Percentiles rank a stretch among this genome's conserved stretches.
These are phyloP conservation scores for Drosophila engyochracea DNA, from an alignment of 2,888 invertebrate species.

Conservation along the genomic window DNA sequence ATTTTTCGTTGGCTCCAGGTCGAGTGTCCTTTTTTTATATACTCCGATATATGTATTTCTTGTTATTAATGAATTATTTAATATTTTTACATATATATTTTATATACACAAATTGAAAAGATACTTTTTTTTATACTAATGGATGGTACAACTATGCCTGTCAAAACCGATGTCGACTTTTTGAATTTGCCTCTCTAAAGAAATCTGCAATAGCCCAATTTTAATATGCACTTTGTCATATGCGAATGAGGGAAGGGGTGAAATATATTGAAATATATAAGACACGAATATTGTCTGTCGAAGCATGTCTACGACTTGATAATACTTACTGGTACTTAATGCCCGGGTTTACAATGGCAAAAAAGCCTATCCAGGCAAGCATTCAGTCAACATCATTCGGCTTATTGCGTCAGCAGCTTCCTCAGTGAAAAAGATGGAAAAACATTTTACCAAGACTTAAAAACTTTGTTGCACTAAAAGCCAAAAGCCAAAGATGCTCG, in stretches of 20 bases:
- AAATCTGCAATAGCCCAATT: slow-evolving; percentile 19
- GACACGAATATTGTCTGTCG: slow-evolving; percentile 14
- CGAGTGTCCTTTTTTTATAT: no score
- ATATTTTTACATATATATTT: background rate
- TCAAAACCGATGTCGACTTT: slow-evolving; percentile 15
- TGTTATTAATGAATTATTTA: background rate
- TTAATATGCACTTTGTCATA: slow-evolving; percentile 25
- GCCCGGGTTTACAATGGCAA: slow-evolving; percentile 48
- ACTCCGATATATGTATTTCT: background rate
- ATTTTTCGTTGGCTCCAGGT: no score
- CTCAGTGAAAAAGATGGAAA: slow-evolving; percentile 26
- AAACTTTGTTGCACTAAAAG: slow-evolving; percentile 53
- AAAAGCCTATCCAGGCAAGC: slow-evolving; percentile 62
- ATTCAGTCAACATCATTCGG: slow-evolving; percentile 66
- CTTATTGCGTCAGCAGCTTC: slow-evolving; percentile 57
- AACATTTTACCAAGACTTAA: slow-evolving; percentile 72
- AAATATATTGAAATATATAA: slow-evolving; percentile 24
- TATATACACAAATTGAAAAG: background rate
- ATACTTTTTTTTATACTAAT: background rate
- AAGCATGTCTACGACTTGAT: slow-evolving; percentile 45
- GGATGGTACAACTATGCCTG: background rate
- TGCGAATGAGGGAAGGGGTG: background rate
- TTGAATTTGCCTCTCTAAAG: slow-evolving; percentile 2
- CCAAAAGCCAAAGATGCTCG: slow-evolving; percentile 63
- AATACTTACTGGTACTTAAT: slow-evolving; percentile 63